Conservation (phyloP, 1,140 invertebrate species). For the Drosophila sp. region DNA sequence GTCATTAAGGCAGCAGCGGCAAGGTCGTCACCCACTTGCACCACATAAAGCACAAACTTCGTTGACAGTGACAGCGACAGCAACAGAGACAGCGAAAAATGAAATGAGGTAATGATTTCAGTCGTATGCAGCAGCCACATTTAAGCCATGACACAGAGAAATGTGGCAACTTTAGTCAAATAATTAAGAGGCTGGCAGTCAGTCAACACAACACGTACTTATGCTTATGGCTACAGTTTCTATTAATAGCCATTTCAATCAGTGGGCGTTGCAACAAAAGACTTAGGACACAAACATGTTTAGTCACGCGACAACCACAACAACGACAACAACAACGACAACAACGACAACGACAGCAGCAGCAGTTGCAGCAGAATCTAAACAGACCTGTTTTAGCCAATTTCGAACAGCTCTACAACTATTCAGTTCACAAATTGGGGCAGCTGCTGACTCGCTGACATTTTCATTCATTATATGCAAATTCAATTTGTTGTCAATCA, state of each 20-base stretch:
- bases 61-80: background rate
- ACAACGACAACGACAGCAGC: background rate
- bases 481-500: slow-evolving; percentile 50
- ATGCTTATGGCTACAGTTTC: slow-evolving; percentile 20
- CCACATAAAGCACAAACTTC: background rate
- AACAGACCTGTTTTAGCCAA: slow-evolving; percentile 10
- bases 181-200: slow-evolving; percentile 25
- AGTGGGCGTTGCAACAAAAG: slow-evolving; percentile 49
- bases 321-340: background rate
- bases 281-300: slow-evolving; percentile 71
- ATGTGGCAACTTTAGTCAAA: slow-evolving; percentile 51
- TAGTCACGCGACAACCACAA: slow-evolving; percentile 17
- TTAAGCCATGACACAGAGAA: slow-evolving; percentile 36
- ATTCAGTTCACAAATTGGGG: slow-evolving; percentile 25
- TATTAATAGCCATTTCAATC: slow-evolving; percentile 9
- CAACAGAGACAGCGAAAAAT: background rate
- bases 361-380: slow-evolving; percentile 22
- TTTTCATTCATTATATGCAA: slow-evolving; percentile 53
- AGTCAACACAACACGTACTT: slow-evolving; percentile 28
- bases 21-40: slow-evolving; percentile 35
- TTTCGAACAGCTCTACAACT: slow-evolving; percentile 1
- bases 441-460: slow-evolving; percentile 11
- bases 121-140: slow-evolving; percentile 3
- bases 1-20: slow-evolving; percentile 19
- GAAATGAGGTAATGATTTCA: slow-evolving; percentile 23